These are phyloP conservation scores for Brachystomella parvula DNA, from an alignment of 1,140 invertebrate species.

Conservation along the genomic window DNA sequence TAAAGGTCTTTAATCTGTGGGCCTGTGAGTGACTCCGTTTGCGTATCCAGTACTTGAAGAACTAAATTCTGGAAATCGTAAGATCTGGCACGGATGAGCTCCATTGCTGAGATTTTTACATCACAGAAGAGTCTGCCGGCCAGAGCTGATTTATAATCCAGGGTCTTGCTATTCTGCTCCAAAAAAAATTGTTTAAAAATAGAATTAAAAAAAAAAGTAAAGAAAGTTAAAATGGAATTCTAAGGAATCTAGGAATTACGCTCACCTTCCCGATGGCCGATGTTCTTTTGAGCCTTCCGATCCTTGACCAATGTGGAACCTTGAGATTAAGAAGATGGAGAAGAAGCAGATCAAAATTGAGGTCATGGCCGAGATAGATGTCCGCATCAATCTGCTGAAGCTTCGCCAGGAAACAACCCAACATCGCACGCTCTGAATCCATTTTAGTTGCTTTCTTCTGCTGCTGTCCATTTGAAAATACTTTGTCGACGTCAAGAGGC, in stretches of 20 bases:
- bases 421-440: constrained; percentile 72
- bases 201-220: neutral
- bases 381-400: constrained; percentile 86
- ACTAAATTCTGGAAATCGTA: constrained; percentile 72
- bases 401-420: constrained; percentile 74
- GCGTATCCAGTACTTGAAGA: constrained; percentile 49
- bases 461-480: constrained; percentile 6
- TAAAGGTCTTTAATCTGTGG: constrained; percentile 65
- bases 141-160: constrained; percentile 49
- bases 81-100: constrained; percentile 79
- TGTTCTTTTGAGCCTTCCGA: constrained; percentile 72
- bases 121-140: constrained; percentile 86
- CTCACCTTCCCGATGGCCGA: constrained; percentile 47
- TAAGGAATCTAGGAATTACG: neutral
- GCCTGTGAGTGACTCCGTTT: constrained; percentile 61
- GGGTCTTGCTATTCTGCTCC: constrained; percentile 39
- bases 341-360: constrained; percentile 80
- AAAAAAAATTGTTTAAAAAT: constrained; percentile 37
- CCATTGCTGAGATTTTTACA: constrained; percentile 84
- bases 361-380: constrained; percentile 84
- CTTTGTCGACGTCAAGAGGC: constrained; percentile 60
- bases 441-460: constrained; percentile 45
- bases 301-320: constrained; percentile 79
- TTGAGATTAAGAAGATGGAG: constrained; percentile 65
- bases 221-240: too few relatives aligned